Conservation (phyloP, 2,888 invertebrate species). For the Gymnosoma rotundatum region DNA sequence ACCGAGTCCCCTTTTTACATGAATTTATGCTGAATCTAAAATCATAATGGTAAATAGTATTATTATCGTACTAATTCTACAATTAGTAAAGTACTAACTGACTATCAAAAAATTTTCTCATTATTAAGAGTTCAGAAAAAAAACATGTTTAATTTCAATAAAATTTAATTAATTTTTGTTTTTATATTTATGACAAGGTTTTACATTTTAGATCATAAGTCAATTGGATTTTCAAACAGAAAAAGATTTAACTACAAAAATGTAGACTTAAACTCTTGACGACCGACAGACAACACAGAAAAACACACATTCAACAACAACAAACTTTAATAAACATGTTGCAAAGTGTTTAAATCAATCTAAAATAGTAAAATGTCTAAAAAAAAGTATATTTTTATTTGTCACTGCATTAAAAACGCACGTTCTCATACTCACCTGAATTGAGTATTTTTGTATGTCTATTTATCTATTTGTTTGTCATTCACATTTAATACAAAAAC, state of each 20-base stretch:
- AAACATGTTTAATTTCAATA: no score
- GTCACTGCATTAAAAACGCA: constrained; percentile 14
- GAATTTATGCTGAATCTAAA: no score
- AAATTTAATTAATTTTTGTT: neutral
- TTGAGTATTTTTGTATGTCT: constrained; percentile 9
- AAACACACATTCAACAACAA: neutral
- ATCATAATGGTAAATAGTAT: no score
- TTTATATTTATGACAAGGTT: neutral
- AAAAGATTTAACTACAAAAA: constrained; percentile 12
- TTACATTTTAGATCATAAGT: constrained; percentile 45
- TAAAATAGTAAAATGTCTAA: neutral
- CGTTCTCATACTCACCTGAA: constrained; percentile 31
- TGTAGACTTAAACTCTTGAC: constrained; percentile 30
- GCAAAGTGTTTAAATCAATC: constrained; percentile 43
- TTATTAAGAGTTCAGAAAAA: no score
- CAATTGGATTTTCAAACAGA: constrained; percentile 21
- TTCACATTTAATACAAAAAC: neutral
- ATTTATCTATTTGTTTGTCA: constrained; percentile 25
- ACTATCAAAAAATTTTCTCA: no score
- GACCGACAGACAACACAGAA: constrained; percentile 6
- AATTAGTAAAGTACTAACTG: no score
- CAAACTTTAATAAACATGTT: constrained; percentile 25
- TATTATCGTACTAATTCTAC: no score
- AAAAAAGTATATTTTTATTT: constrained; percentile 23
- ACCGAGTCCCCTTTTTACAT: no score